Conservation (phyloP, 2,113 vertebrate species). For the Sturnus vulgaris region DNA sequence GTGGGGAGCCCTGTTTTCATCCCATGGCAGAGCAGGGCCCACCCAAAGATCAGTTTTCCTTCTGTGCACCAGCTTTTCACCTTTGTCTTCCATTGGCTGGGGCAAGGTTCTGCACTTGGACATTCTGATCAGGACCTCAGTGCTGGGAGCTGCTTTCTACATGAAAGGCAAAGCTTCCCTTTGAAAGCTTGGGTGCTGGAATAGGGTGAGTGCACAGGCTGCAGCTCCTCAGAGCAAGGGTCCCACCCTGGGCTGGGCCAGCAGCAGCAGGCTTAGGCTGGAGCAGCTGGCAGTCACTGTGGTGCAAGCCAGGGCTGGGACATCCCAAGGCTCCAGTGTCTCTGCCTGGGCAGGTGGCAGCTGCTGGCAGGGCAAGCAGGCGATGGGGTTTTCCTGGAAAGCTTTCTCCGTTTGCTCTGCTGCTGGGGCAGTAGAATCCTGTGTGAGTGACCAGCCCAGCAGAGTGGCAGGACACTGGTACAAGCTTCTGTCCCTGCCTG, state of each 20-base stretch:
- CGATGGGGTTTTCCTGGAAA: neutral
- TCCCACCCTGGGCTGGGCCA: neutral
- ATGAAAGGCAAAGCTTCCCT: neutral
- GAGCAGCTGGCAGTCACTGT: neutral
- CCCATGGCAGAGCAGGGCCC: rapidly evolving
- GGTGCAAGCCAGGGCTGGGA: neutral
- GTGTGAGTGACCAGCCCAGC: neutral
- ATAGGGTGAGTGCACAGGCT: rapidly evolving
- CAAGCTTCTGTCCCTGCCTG: neutral
- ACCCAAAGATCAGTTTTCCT: neutral
- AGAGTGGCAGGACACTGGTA: neutral
- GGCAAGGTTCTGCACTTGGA: neutral
- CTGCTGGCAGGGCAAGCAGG: neutral
- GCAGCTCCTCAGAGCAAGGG: rapidly evolving
- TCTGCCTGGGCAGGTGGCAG: neutral
- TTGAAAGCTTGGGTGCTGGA: neutral
- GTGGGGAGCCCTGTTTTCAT: neutral
- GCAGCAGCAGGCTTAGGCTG: neutral
- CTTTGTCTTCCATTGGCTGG: neutral
- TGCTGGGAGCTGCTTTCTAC: neutral
- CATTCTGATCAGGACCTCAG: neutral
- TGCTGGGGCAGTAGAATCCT: neutral
- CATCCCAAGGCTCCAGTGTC: rapidly evolving
- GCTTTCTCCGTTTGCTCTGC: neutral
- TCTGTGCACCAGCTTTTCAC: neutral